Base-by-base conservation (phyloP, 2,888 invertebrate genomes). In the Meloe dianella region DNA sequence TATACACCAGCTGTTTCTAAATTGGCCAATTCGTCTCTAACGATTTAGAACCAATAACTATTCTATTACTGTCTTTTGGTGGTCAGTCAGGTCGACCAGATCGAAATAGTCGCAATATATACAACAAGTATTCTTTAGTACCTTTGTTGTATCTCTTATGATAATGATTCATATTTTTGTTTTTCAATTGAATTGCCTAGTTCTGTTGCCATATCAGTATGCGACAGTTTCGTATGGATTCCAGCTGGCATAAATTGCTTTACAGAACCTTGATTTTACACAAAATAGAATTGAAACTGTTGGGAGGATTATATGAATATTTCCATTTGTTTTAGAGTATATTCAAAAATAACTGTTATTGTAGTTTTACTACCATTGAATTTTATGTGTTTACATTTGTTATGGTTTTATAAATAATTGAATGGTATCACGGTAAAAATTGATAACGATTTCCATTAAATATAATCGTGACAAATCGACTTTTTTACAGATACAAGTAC, bases 321-420 rank as follows among this genome's bases (percentile, higher is more conserved):
- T 24, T 22, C 54, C 24, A 54, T 24, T 3, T 41, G 12, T 41
- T 17, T 14, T 22, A 24, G 5, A 10, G 24, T 24, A 54, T 54
- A 54, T 54, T 54, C 22, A 24, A 54, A 54, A 54, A 54, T 54
- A 54, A 54, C 24, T 22, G 54, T 54, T 54, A 54, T 54, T 54
- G 24, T 54, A 24, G 6, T 24, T 12, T 10, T 14, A 24, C 12
- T 14, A 54, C 5, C 1, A 14, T 54, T 24, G 24, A 22, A 20
- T 54, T 54, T 24, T 24, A 54, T 54, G 22, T 54, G 3, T 54
- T 20, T 20, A 7, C 9, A 47, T 47, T 24, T 4, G 4, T 3
- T 22, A 24, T 12, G 20, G 2, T 51, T 54, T 54, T 54, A 14
- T 24, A 24, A 24, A 54, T 54, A 54, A 54, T 54, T 54, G 54